These are phyloP conservation scores for Daphoenositta chrysoptera DNA, from an alignment of 2,113 vertebrate genomes.

Conservation along the genomic window DNA sequence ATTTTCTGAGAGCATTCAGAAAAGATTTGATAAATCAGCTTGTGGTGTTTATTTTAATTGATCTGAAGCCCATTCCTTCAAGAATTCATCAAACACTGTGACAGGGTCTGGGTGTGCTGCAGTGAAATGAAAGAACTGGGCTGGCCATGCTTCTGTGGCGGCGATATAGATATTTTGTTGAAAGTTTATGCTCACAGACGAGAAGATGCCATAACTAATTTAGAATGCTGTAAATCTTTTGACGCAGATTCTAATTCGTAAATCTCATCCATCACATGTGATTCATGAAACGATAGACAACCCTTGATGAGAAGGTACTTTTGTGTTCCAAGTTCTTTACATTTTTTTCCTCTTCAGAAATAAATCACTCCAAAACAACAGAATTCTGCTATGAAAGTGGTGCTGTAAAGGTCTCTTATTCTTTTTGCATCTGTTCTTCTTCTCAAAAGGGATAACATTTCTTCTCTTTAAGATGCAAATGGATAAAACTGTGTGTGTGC, in stretches of 20 bases:
- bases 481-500: background rate
- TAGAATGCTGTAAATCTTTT: slow-evolving; percentile 78
- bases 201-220: slow-evolving; percentile 81
- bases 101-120: slow-evolving; percentile 71
- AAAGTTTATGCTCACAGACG: slow-evolving; percentile 73
- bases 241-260: slow-evolving; percentile 78
- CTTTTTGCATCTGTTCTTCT: slow-evolving; percentile 54
- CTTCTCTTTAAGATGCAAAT: slow-evolving; percentile 31
- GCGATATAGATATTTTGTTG: slow-evolving; percentile 80
- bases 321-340: slow-evolving; percentile 75
- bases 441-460: background rate
- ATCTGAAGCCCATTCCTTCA: slow-evolving; percentile 81
- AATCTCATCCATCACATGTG: slow-evolving; percentile 79
- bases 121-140: slow-evolving; percentile 65
- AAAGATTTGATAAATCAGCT: slow-evolving; percentile 87
- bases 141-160: slow-evolving; percentile 69
- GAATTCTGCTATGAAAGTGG: slow-evolving; percentile 69
- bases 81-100: slow-evolving; percentile 80
- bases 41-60: slow-evolving; percentile 87
- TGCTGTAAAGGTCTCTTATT: slow-evolving; percentile 15
- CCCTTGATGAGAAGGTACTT: slow-evolving; percentile 78
- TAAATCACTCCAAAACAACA: slow-evolving; percentile 75
- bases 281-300: slow-evolving; percentile 81
- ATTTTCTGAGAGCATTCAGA: slow-evolving; percentile 82
- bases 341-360: slow-evolving; percentile 71